A percentile compares a stretch with the other conserved stretches of the same genome.
Evolutionary conservation across 2,797 vertebrate genomes (phyloP).

Genomic region (Tenualosa ilisha): DNA sequence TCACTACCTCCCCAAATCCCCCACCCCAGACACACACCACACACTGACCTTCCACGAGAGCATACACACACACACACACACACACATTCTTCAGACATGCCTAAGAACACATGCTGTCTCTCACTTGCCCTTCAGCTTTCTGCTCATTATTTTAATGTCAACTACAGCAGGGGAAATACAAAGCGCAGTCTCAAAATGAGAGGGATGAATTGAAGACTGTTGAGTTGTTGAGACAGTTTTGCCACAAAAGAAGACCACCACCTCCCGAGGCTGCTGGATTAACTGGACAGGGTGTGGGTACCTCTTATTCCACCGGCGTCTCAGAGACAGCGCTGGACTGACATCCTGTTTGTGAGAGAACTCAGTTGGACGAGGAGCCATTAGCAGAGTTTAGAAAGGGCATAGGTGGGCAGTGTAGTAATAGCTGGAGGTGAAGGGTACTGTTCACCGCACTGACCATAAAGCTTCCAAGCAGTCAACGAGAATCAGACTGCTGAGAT

Average conservation of each 20-base stretch:
- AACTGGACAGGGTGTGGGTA: slow-evolving; percentile 27
- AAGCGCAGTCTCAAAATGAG: not conserved
- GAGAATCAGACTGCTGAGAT: slow-evolving; percentile 40
- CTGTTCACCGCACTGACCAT: slow-evolving; percentile 45
- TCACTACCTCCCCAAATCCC: too few relatives aligned
- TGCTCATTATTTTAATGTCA: not conserved
- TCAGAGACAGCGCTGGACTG: slow-evolving; percentile 25
- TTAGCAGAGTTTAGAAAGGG: not conserved
- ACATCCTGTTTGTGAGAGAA: slow-evolving; percentile 46
- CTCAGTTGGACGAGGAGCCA: slow-evolving; percentile 32
- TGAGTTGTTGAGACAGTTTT: not conserved
- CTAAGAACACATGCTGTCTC: not conserved
- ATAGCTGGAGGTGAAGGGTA: not conserved
- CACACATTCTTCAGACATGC: slow-evolving; percentile 13
- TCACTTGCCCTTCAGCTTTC: not conserved
- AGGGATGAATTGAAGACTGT: not conserved
- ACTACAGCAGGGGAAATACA: not conserved
- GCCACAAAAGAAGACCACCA: not conserved
- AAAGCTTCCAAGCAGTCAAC: slow-evolving; percentile 41
- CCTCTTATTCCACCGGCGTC: slow-evolving; percentile 4
- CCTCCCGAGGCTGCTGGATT: not conserved
- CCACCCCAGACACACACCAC: not conserved
- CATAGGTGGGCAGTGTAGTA: not conserved
- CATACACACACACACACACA: not conserved
- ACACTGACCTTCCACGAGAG: not conserved